Evolutionary conservation across 2,113 vertebrate genomes (phyloP).

Genomic region (Dipodomys ordii): DNA sequence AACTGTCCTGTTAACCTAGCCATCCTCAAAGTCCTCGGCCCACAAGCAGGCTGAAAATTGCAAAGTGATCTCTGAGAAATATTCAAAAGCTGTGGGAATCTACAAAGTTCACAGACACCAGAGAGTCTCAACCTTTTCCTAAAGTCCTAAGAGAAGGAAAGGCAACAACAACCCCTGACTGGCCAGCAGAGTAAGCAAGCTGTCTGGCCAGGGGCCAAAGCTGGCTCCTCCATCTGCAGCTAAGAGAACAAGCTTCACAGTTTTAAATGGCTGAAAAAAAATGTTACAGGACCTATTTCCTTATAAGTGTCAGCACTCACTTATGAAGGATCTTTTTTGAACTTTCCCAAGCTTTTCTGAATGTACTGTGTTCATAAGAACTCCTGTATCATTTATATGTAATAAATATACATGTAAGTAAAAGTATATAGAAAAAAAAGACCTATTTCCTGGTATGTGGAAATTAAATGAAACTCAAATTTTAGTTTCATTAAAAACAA

Average conservation of each 20-base stretch:
- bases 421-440: neutral
- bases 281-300: too few relatives aligned
- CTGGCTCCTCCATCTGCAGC: neutral
- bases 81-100: constrained; percentile 79
- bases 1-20: constrained; percentile 74
- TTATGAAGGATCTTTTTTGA: too few relatives aligned
- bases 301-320: too few relatives aligned
- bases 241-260: neutral
- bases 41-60: neutral
- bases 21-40: constrained; percentile 65
- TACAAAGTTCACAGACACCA: constrained; percentile 78
- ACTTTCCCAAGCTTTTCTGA: too few relatives aligned
- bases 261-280: constrained; percentile 9
- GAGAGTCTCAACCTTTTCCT: constrained; percentile 82
- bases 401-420: too few relatives aligned
- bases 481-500: neutral
- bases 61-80: constrained; percentile 77
- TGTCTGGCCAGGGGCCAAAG: too few relatives aligned
- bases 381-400: too few relatives aligned
- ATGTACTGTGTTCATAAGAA: too few relatives aligned
- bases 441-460: neutral
- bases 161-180: constrained; percentile 47
- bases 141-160: constrained; percentile 84
- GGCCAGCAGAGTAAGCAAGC: neutral
- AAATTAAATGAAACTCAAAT: constrained; percentile 41